These are phyloP conservation scores for Oscheius myriophilus DNA, from an alignment of 2,888 invertebrate species.

Conservation along the genomic window DNA sequence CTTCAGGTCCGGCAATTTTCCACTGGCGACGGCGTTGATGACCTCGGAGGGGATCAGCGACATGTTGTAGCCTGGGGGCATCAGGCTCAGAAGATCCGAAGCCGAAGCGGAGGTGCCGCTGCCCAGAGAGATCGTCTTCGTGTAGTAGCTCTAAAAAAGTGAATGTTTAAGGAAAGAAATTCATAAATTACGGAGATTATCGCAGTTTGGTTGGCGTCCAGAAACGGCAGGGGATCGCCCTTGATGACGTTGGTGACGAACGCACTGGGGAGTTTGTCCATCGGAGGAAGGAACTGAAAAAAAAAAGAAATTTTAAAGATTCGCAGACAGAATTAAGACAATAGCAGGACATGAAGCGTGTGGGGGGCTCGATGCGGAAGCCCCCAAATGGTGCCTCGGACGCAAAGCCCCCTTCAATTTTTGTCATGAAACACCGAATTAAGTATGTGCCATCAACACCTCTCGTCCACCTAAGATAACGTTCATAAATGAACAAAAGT, in stretches of 20 bases:
- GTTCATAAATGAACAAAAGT: too few species aligned
- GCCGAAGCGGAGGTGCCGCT: conserved; percentile 2
- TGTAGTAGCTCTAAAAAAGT: conserved; percentile 55
- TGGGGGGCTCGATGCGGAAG: too few species aligned
- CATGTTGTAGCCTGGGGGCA: conserved; percentile 57
- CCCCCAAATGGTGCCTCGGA: too few species aligned
- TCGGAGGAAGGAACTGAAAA: conserved; percentile 50
- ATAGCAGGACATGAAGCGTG: too few species aligned
- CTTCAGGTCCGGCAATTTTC: conserved; percentile 66
- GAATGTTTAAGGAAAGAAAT: not conserved
- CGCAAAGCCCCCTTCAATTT: too few species aligned
- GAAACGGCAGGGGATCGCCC: conserved; percentile 56
- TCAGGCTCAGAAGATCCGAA: conserved; percentile 44
- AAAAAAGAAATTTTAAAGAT: too few species aligned
- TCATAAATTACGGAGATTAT: conserved; percentile 48
- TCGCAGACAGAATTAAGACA: too few species aligned
- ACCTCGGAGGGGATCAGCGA: conserved; percentile 53
- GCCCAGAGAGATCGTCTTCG: conserved; percentile 19
- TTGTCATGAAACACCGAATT: too few species aligned
- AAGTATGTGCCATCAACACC: too few species aligned
- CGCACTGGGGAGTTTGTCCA: conserved; percentile 54
- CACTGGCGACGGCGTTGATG: conserved; percentile 55
- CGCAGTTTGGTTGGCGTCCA: conserved; percentile 55
- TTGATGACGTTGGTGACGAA: conserved; percentile 52
- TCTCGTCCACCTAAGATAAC: too few species aligned